phyloP scores from a whole-genome alignment of 2,797 vertebrate species.

The Cirrhinus molitorella region DNA sequence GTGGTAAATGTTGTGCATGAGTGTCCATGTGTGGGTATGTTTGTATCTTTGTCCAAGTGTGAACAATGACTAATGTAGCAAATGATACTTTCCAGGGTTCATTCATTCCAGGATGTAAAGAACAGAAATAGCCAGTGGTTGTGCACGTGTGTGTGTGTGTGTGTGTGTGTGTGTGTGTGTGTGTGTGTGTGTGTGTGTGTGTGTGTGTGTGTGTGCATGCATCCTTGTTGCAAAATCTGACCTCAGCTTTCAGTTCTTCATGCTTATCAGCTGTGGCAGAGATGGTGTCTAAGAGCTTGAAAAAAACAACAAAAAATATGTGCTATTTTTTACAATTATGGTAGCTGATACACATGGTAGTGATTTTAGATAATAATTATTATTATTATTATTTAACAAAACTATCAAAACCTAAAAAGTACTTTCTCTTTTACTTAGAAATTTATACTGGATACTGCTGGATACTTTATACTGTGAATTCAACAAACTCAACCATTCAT shows the following conservation, averaged over 20 bases:
- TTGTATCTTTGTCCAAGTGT: neutral
- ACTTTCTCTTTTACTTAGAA: neutral
- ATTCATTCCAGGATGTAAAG: neutral
- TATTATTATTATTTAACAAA: neutral
- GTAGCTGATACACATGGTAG: too few relatives aligned
- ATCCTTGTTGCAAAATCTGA: neutral
- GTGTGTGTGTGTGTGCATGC: accelerated
- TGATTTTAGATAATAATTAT: neutral
- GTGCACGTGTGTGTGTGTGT: neutral
- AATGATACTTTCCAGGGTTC: neutral
- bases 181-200: neutral
- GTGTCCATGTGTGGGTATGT: neutral
- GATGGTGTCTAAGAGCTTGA: neutral
- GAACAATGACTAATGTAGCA: neutral
- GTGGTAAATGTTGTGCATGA: neutral
- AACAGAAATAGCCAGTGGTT: neutral
- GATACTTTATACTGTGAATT: neutral
- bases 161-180: too few relatives aligned
- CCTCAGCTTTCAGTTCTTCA: neutral
- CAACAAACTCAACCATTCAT: neutral
- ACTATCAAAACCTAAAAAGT: neutral
- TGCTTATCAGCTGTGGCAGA: neutral
- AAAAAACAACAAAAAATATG: neutral
- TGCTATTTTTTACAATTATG: neutral
- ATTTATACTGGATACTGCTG: too few relatives aligned